Evolutionary conservation across 1,140 invertebrate species (phyloP).

Genomic region (Hyposmocoma kahamanoa): DNA sequence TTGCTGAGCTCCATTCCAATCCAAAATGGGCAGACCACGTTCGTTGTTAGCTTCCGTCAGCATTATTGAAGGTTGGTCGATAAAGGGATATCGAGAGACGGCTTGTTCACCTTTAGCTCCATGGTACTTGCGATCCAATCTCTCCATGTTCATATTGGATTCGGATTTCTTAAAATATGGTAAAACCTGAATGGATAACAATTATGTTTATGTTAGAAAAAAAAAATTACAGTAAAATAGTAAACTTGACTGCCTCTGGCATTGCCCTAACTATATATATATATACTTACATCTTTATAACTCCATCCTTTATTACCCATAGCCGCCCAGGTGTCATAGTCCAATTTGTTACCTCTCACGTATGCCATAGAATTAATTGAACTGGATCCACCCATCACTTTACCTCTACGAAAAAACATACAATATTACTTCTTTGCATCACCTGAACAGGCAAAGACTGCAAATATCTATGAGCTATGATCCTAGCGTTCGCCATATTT

Average conservation of each 20-base stretch:
- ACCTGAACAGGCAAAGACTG: no score
- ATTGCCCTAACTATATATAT: no score
- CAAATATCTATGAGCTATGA: no score
- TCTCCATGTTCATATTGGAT: constrained; percentile 74
- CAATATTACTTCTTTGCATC: no score
- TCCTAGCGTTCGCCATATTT: no score
- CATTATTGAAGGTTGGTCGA: constrained; percentile 72
- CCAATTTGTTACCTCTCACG: constrained; percentile 81
- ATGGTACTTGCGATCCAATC: constrained; percentile 70
- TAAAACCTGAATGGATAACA: constrained; percentile 74
- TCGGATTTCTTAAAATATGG: constrained; percentile 88
- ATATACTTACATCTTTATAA: constrained; percentile 79
- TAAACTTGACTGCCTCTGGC: no score
- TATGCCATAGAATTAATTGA: constrained; percentile 88
- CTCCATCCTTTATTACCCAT: constrained; percentile 84
- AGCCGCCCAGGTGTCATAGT: constrained; percentile 83
- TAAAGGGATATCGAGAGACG: constrained; percentile 76
- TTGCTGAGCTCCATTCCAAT: constrained; percentile 73
- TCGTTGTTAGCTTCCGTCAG: constrained; percentile 75
- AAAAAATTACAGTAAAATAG: no score
- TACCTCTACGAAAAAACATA: constrained; percentile 53
- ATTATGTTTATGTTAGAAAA: no score
- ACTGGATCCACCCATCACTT: constrained; percentile 81
- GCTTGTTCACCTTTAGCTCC: constrained; percentile 74
- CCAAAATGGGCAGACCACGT: constrained; percentile 67